A percentile compares a stretch with the other conserved stretches of the same genome.
These are phyloP conservation scores for Gymnobelideus leadbeateri DNA, from an alignment of 2,113 vertebrate species.

Conservation along the genomic window DNA sequence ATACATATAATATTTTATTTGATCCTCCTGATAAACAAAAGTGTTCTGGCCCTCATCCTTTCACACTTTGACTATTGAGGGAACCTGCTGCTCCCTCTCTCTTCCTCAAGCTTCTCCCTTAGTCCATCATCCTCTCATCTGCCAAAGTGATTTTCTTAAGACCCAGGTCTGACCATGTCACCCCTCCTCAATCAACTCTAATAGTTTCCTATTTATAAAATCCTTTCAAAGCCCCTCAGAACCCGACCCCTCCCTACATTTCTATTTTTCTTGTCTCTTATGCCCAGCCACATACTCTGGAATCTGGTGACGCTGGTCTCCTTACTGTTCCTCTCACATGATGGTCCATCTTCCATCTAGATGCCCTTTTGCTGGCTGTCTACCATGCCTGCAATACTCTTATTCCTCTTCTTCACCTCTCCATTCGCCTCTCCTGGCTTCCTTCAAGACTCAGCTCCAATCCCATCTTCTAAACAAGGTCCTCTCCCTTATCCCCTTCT, in stretches of 20 bases:
- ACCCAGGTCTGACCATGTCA: neutral
- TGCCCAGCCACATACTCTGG: neutral
- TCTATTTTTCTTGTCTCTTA: neutral
- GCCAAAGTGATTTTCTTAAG: too few relatives aligned
- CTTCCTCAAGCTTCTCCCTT: neutral
- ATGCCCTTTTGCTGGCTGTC: neutral
- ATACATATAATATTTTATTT: neutral
- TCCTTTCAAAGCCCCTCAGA: neutral
- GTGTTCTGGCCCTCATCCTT: neutral
- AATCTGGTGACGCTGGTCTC: neutral
- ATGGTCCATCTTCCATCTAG: neutral
- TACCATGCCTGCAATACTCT: neutral
- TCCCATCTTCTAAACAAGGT: neutral
- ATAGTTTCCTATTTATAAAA: too few relatives aligned
- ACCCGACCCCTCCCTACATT: neutral
- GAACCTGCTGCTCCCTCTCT: neutral
- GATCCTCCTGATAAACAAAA: neutral
- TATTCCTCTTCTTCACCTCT: neutral
- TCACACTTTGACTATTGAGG: neutral
- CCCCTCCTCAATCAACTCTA: neutral
- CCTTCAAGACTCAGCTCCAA: neutral
- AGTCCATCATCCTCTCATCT: accelerated
- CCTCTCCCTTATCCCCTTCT: neutral
- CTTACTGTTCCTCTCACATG: neutral
- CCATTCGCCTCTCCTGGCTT: neutral